Conservation (phyloP, 64 coral and sea anemone genomes). For the Hydrozoanthus tunicans region DNA sequence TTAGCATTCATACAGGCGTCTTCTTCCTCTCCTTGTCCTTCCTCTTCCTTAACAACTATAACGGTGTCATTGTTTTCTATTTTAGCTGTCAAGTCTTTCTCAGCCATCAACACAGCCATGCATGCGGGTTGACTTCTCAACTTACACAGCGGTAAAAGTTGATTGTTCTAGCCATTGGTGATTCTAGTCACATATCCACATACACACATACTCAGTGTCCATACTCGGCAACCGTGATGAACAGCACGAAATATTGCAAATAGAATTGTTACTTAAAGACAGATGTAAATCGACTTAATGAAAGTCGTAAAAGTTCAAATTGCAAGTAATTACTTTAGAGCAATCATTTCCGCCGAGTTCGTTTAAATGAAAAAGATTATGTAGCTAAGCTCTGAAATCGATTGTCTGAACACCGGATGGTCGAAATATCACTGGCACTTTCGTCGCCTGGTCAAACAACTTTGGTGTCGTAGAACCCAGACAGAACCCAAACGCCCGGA, state of each 20-base stretch:
- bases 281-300: conserved; percentile 5
- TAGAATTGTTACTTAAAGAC: background rate
- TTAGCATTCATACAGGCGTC: background rate
- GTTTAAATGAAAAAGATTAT: conserved; percentile 2
- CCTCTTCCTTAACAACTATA: conserved; percentile 36
- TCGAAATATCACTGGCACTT: background rate
- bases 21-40: background rate
- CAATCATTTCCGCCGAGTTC: background rate
- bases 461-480: background rate
- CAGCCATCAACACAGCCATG: background rate
- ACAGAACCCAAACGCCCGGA: too few species aligned
- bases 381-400: background rate
- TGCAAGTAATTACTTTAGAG: background rate
- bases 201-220: background rate
- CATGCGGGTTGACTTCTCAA: background rate
- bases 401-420: background rate
- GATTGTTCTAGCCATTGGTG: background rate
- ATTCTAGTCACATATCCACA: background rate
- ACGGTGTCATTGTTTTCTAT: conserved; percentile 7
- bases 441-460: background rate
- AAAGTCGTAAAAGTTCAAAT: background rate
- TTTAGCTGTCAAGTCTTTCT: conserved; percentile 7
- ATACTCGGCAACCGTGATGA: conserved; percentile 24
- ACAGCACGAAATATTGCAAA: conserved; percentile 1
- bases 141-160: too few species aligned